These are phyloP conservation scores for Erythrocercus mccallii DNA, from an alignment of 2,113 vertebrate genomes.

Conservation along the genomic window DNA sequence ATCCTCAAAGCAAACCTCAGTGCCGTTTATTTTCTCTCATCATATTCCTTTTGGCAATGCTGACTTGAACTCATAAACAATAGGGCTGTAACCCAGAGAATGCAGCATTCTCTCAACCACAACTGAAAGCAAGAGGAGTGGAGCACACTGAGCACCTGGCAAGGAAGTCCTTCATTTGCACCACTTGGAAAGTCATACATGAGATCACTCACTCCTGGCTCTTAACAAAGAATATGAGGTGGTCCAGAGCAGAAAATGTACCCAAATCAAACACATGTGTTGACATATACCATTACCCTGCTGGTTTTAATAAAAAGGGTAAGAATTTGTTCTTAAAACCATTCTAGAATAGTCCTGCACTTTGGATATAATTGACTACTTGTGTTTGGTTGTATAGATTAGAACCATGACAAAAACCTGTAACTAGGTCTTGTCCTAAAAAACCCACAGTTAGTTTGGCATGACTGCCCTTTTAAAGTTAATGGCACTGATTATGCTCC, in stretches of 20 bases:
- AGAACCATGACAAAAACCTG: not conserved
- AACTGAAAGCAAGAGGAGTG: not conserved
- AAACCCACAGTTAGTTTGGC: not conserved
- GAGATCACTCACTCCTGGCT: slow-evolving; percentile 61
- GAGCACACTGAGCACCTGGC: slow-evolving; percentile 32
- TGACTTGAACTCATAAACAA: not conserved
- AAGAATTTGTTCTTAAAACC: not conserved
- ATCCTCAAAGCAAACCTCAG: not conserved
- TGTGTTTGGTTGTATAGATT: not conserved
- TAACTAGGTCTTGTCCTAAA: not conserved
- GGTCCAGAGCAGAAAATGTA: slow-evolving; percentile 46
- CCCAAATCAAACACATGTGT: slow-evolving; percentile 57
- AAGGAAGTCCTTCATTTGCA: slow-evolving; percentile 21
- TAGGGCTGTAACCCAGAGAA: not conserved
- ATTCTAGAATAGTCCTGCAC: not conserved
- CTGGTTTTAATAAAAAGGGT: slow-evolving; percentile 30
- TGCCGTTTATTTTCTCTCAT: not conserved
- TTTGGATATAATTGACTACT: not conserved
- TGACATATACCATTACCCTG: not conserved
- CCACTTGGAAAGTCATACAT: slow-evolving; percentile 40
- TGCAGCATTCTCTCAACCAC: not conserved
- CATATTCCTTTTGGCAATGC: not conserved
- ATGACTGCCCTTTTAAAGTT: not conserved
- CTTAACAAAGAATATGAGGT: slow-evolving; percentile 30
- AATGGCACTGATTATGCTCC: not conserved